Conservation (phyloP, 2,888 invertebrate genomes). For the Melieria crassipennis region DNA sequence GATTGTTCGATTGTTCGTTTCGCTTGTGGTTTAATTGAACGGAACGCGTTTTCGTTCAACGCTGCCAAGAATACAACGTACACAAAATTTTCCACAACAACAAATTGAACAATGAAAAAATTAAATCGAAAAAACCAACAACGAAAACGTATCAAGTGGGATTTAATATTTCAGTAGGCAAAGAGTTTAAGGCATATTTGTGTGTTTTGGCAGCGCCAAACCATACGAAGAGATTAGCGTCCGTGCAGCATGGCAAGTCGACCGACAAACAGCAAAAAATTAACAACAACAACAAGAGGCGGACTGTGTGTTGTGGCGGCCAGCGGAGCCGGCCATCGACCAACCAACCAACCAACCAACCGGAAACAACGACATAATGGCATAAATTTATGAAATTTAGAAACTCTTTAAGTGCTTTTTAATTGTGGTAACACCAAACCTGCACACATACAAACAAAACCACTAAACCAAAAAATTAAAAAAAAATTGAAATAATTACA, state of each 20-base stretch:
- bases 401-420: no score
- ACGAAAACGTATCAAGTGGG: constrained; percentile 13
- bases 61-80: no score
- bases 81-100: no score
- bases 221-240: no score
- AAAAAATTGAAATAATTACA: background rate
- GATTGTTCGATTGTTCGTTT: no score
- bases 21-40: constrained; percentile 22
- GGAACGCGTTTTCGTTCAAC: constrained; percentile 7
- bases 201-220: no score
- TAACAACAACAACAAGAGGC: no score
- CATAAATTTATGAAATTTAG: constrained; percentile 19
- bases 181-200: no score
- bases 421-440: background rate
- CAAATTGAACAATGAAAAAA: constrained; percentile 14
- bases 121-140: constrained; percentile 4
- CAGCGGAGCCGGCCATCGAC: no score
- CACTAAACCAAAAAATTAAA: background rate
- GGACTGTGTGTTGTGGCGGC: no score
- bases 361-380: constrained; percentile 38
- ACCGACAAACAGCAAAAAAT: no score
- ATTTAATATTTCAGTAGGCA: background rate
- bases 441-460: background rate
- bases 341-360: constrained; percentile 17
- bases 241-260: no score